Percentiles rank a stretch among this genome's conserved stretches.
Conservation (phyloP, 2,797 vertebrate genomes). For the Eurystomus glaucurus region DNA sequence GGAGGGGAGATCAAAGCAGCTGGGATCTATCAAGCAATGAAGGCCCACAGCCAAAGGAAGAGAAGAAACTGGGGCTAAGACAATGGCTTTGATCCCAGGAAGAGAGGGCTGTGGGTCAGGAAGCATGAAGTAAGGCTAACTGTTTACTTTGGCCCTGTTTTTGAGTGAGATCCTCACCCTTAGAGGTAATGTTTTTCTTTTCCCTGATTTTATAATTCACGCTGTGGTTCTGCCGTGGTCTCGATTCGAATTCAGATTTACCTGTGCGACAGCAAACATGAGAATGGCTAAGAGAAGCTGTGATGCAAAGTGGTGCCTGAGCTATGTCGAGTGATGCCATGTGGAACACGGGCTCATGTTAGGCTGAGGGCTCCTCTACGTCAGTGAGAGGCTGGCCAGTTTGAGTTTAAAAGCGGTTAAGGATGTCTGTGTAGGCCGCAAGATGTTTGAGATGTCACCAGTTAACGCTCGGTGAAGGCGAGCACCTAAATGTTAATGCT, state of each 20-base stretch:
- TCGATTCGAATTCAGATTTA: neutral
- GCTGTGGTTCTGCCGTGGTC: neutral
- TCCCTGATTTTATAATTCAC: neutral
- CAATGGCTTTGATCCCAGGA: slow-evolving; percentile 69
- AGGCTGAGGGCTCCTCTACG: accelerated
- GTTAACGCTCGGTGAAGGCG: neutral
- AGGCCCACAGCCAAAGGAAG: slow-evolving; percentile 39
- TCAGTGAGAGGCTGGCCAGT: neutral
- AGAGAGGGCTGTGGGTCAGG: slow-evolving; percentile 41
- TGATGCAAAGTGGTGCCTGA: neutral
- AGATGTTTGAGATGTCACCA: neutral
- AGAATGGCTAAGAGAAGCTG: neutral
- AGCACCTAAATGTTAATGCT: accelerated
- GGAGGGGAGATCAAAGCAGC: slow-evolving; percentile 38
- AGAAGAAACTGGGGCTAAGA: slow-evolving; percentile 20
- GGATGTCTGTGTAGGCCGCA: neutral
- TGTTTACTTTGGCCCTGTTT: slow-evolving; percentile 31
- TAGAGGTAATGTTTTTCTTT: neutral
- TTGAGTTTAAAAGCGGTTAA: neutral
- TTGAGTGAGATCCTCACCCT: neutral
- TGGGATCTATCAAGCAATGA: slow-evolving; percentile 59
- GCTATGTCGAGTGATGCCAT: accelerated
- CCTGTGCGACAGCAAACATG: neutral
- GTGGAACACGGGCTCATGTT: neutral
- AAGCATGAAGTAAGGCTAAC: slow-evolving; percentile 44